Evolutionary conservation across 2,888 invertebrate genomes (phyloP).

Genomic region (Chrysomela aeneicollis): DNA sequence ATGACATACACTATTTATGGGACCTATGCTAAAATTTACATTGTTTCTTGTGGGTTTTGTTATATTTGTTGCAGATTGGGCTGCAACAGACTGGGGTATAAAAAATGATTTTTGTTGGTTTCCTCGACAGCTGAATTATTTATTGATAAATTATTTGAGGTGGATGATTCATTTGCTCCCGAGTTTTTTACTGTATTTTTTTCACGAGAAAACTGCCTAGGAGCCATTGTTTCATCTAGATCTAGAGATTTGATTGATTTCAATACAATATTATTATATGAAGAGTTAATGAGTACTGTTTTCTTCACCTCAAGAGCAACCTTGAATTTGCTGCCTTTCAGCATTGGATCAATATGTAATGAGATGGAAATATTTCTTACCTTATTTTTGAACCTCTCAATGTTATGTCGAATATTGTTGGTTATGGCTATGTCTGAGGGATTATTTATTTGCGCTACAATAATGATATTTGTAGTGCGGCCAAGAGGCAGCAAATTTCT

Average conservation of each 20-base stretch:
- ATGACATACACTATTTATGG: too few species aligned
- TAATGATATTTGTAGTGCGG: not conserved
- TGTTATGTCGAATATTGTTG: not conserved
- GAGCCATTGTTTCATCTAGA: conserved; percentile 5
- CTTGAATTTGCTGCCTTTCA: conserved; percentile 16
- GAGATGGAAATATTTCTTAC: conserved; percentile 7
- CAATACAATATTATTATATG: conserved; percentile 2
- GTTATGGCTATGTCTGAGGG: not conserved
- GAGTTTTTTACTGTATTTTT: conserved; percentile 4
- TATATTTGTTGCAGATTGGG: too few species aligned
- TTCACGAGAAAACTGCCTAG: conserved; percentile 5
- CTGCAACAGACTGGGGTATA: too few species aligned
- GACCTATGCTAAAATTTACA: too few species aligned
- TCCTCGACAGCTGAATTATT: too few species aligned
- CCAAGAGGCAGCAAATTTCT: conserved; percentile 8
- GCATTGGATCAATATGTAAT: conserved; percentile 15
- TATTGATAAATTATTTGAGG: conserved; percentile 3
- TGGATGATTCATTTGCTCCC: conserved; percentile 11
- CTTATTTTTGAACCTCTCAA: not conserved
- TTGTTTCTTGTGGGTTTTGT: too few species aligned
- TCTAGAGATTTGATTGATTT: conserved; percentile 10
- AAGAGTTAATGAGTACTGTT: not conserved
- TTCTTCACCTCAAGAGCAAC: conserved; percentile 8
- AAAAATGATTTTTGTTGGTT: too few species aligned
- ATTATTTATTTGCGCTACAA: not conserved